These are phyloP conservation scores for Heliconius aoede DNA, from an alignment of 2,888 invertebrate genomes.

Conservation along the genomic window DNA sequence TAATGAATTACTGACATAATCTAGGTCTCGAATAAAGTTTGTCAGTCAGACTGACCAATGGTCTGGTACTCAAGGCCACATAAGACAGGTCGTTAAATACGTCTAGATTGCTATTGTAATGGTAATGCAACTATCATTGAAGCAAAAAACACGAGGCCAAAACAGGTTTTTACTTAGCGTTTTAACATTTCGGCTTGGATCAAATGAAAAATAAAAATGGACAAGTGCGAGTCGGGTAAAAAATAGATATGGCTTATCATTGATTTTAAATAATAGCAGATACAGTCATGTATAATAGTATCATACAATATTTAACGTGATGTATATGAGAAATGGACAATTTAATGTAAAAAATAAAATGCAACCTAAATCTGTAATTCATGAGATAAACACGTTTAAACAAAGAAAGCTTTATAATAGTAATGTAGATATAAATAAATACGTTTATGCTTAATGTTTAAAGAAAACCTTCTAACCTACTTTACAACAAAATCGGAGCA, in stretches of 20 bases:
- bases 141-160: conserved; percentile 14
- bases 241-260: too few species aligned
- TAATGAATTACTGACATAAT: not conserved
- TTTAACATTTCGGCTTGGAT: not conserved
- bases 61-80: conserved; percentile 34
- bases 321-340: too few species aligned
- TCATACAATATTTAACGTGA: too few species aligned
- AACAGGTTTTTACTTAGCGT: conserved; percentile 11
- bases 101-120: conserved; percentile 41
- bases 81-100: conserved; percentile 38
- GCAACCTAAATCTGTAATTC: too few species aligned
- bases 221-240: too few species aligned
- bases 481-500: conserved; percentile 20
- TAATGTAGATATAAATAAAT: not conserved
- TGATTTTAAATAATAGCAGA: too few species aligned
- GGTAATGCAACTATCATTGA: conserved; percentile 24
- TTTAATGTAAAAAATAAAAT: too few species aligned
- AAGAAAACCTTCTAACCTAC: conserved; percentile 4
- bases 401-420: too few species aligned
- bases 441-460: not conserved
- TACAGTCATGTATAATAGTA: too few species aligned
- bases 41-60: not conserved
- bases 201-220: not conserved
- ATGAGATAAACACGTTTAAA: too few species aligned
- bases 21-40: not conserved